Percentiles rank a stretch among this genome's conserved stretches.
Evolutionary conservation across 2,113 vertebrate genomes (phyloP).

Genomic region (Globicephala melas): DNA sequence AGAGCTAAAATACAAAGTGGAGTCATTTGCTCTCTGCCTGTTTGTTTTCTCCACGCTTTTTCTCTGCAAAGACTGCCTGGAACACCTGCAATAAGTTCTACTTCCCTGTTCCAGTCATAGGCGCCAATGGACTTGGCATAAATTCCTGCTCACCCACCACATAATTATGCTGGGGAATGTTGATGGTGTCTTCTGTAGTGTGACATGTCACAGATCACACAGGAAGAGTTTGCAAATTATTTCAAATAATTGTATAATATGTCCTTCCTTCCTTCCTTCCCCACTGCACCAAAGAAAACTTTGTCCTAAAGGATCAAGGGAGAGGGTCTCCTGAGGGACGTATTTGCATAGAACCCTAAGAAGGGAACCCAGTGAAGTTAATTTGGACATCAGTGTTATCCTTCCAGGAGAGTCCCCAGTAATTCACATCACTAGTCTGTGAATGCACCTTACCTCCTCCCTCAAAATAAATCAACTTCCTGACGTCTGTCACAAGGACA

Average conservation of each 20-base stretch:
- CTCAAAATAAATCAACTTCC: neutral
- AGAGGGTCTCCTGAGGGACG: neutral
- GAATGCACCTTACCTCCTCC: neutral
- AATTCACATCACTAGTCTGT: neutral
- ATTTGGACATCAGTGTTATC: neutral
- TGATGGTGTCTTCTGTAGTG: neutral
- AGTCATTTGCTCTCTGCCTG: neutral
- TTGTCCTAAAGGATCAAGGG: neutral
- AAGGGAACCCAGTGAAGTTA: neutral
- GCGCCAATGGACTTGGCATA: fast-evolving
- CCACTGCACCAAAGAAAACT: neutral
- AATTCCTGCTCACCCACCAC: neutral
- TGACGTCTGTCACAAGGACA: neutral
- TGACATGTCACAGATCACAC: neutral
- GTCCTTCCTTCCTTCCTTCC: neutral
- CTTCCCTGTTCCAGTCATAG: neutral
- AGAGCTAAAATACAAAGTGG: neutral
- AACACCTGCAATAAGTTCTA: neutral
- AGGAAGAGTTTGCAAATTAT: neutral
- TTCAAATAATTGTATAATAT: neutral
- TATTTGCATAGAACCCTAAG: neutral
- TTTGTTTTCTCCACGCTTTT: neutral
- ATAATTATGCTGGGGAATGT: neutral
- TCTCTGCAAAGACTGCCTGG: neutral
- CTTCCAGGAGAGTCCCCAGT: neutral